These are phyloP conservation scores for Coecobrya sp. DNA, from an alignment of 2,888 invertebrate genomes.

Conservation along the genomic window DNA sequence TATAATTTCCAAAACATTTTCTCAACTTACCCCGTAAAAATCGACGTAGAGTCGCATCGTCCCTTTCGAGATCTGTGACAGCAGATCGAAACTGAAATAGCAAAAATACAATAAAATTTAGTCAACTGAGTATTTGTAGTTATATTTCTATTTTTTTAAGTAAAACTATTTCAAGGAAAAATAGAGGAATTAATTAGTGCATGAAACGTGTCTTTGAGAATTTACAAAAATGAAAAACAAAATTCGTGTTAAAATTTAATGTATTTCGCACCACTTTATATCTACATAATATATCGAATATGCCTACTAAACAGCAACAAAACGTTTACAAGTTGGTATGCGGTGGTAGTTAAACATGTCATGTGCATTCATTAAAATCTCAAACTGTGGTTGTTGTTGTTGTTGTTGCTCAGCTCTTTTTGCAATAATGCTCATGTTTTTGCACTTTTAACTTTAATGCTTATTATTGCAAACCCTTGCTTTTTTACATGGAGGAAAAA, in stretches of 20 bases:
- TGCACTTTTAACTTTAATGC: background rate
- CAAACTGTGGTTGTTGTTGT: background rate
- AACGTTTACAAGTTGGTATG: background rate
- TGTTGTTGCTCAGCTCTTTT: background rate
- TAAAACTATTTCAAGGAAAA: too few relatives aligned
- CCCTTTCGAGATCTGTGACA: constrained; percentile 60
- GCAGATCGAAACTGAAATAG: constrained; percentile 53
- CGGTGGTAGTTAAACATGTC: background rate
- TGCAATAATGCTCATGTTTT: background rate
- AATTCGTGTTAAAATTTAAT: too few relatives aligned
- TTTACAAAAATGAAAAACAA: too few relatives aligned
- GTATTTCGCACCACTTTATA: too few relatives aligned
- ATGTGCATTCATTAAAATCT: background rate
- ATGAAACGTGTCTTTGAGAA: too few relatives aligned
- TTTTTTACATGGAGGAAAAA: too few relatives aligned
- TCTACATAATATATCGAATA: too few relatives aligned
- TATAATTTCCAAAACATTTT: background rate
- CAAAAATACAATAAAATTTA: background rate
- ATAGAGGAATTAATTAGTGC: background rate
- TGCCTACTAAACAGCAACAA: too few relatives aligned
- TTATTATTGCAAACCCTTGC: too few relatives aligned
- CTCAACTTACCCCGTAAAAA: constrained; percentile 74
- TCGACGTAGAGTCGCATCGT: constrained; percentile 66
- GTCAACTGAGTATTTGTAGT: background rate
- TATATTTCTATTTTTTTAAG: background rate